These are phyloP conservation scores for Erebia palarica DNA, from an alignment of 2,888 invertebrate genomes.

Conservation along the genomic window DNA sequence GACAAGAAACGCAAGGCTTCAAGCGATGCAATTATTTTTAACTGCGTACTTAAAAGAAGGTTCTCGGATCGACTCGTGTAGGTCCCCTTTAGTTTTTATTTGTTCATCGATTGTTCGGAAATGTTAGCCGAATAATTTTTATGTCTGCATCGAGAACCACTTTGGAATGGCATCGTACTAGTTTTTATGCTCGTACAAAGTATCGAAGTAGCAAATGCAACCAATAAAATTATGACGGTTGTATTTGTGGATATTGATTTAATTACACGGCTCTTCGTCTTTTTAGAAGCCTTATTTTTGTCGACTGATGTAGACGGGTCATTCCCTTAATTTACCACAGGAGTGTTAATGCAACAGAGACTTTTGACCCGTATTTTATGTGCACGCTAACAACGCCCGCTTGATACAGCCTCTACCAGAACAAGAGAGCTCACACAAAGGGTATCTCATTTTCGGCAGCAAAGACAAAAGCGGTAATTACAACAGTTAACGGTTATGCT, in stretches of 20 bases:
- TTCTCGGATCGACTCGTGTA: slow-evolving; percentile 22
- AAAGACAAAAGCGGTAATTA: slow-evolving; percentile 77
- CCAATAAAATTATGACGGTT: slow-evolving; percentile 10
- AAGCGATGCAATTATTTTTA: slow-evolving; percentile 29
- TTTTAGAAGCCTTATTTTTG: not conserved
- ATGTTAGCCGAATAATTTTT: slow-evolving; percentile 26
- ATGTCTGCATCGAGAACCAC: slow-evolving; percentile 22
- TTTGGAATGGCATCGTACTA: slow-evolving; percentile 18
- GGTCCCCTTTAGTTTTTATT: slow-evolving; percentile 24
- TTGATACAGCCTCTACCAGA: slow-evolving; percentile 60
- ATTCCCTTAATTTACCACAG: slow-evolving; percentile 12
- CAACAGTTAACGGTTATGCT: slow-evolving; percentile 51
- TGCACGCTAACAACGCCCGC: slow-evolving; percentile 38
- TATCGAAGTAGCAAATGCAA: not conserved
- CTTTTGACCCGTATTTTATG: slow-evolving; percentile 51
- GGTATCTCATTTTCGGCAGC: slow-evolving; percentile 68
- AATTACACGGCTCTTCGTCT: slow-evolving; percentile 9
- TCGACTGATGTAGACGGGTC: slow-evolving; percentile 4
- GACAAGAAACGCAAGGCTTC: slow-evolving; percentile 19
- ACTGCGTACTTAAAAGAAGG: slow-evolving; percentile 21
- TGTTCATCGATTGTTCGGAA: slow-evolving; percentile 24
- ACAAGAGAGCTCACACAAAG: slow-evolving; percentile 62
- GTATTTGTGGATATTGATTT: slow-evolving; percentile 13
- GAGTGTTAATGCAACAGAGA: slow-evolving; percentile 23
- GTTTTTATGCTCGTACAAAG: slow-evolving; percentile 16